Evolutionary conservation across 2,888 invertebrate species (phyloP).

Genomic region (Amblyjoppa fuscipennis): DNA sequence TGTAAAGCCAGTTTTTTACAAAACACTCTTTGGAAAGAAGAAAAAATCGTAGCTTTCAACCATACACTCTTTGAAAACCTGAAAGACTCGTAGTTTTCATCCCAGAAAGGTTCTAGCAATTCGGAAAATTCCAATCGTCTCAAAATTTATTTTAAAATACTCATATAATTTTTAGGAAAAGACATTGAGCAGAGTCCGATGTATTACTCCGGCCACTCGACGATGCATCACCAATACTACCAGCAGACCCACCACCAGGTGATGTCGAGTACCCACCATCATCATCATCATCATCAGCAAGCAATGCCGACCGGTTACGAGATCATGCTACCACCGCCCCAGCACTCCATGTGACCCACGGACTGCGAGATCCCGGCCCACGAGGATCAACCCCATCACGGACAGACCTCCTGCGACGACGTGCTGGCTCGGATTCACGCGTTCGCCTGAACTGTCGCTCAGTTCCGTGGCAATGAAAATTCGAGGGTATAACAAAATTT

Average conservation of each 20-base stretch:
- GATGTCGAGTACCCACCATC: slow-evolving; percentile 80
- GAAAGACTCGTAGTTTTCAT: too few relatives aligned
- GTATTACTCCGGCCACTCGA: slow-evolving; percentile 82
- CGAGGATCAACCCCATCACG: slow-evolving; percentile 73
- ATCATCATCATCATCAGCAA: slow-evolving; percentile 77
- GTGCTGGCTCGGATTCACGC: slow-evolving; percentile 79
- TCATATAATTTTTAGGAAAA: slow-evolving; percentile 76
- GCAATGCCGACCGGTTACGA: slow-evolving; percentile 80
- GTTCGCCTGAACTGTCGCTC: slow-evolving; percentile 75
- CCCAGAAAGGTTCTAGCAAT: too few relatives aligned
- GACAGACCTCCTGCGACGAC: slow-evolving; percentile 76
- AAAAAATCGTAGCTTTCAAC: too few relatives aligned
- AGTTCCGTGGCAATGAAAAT: slow-evolving; percentile 16
- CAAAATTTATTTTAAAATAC: too few relatives aligned
- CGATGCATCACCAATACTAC: slow-evolving; percentile 83
- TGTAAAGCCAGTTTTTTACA: too few relatives aligned
- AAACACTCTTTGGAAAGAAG: too few relatives aligned
- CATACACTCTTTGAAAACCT: too few relatives aligned
- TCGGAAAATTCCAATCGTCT: neutral
- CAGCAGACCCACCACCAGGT: slow-evolving; percentile 82
- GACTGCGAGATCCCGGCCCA: slow-evolving; percentile 69
- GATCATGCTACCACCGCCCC: slow-evolving; percentile 81
- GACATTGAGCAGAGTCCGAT: slow-evolving; percentile 81
- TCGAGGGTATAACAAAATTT: neutral
- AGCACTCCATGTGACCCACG: slow-evolving; percentile 83